phyloP scores from a whole-genome alignment of 2,888 invertebrate genomes.

The Argyra leucocephala region DNA sequence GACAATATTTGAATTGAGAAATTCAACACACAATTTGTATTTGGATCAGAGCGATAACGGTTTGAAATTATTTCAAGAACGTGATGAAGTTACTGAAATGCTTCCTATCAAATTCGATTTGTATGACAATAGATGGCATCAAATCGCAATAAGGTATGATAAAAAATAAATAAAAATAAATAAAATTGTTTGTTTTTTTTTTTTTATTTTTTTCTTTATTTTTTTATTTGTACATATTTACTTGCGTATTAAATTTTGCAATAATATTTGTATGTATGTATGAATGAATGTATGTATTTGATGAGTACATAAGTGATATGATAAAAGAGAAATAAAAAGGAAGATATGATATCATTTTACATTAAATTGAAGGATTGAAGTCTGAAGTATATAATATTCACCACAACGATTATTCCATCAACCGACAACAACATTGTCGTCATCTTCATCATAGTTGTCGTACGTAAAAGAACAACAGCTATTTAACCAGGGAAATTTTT shows the following conservation, averaged over 20 bases:
- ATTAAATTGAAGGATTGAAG: neutral
- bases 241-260: neutral
- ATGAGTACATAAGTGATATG: too few species aligned
- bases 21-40: conserved; percentile 40
- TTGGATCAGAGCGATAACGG: conserved; percentile 39
- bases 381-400: too few species aligned
- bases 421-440: too few species aligned
- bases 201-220: too few species aligned
- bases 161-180: neutral
- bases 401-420: neutral
- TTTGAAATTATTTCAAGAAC: conserved; percentile 39
- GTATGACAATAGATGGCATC: conserved; percentile 44
- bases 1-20: conserved; percentile 40
- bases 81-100: conserved; percentile 43
- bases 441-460: too few species aligned
- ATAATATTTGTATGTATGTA: neutral
- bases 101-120: conserved; percentile 42
- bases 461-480: too few species aligned
- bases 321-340: neutral
- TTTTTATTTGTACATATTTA: too few species aligned
- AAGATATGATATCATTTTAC: conserved; percentile 3
- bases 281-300: neutral
- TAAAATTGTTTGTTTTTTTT: too few species aligned
- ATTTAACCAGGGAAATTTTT: too few species aligned
- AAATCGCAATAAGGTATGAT: conserved; percentile 41